Evolutionary conservation across 2,113 vertebrate species (phyloP), one percentile per base, ranked within the genome.

Genomic region (Strix uralensis): DNA sequence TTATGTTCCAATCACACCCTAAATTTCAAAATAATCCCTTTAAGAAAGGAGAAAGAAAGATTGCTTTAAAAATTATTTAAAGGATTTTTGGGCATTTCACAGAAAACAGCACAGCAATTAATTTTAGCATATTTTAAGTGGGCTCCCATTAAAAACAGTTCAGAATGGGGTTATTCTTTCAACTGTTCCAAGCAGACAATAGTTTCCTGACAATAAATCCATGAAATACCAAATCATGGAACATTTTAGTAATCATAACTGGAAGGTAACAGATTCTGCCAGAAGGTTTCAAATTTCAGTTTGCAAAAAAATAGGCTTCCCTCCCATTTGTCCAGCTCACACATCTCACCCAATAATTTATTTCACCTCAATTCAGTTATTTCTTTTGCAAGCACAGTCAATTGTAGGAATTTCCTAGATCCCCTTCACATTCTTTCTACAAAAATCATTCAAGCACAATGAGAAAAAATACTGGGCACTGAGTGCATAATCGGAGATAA

Each of bases 181-280:
- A 47, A 25, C 7, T 40, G 42, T 32, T 94, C 47, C 38, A 95
- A 52, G 80, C 86, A 96, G 87, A 97, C 57, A 63, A 75, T 46
- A 79, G 66, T 94, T 96, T 96, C 94, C 96, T 66, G 77, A 94
- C 65, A 90, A 88, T 46, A 96, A 83, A 94, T 65, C 85, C 80
- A 46, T 73, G 90, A 77, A 96, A 55, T 46, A 77, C 42, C 70
- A 97, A 88, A 86, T 77, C 55, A 80, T 5, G 82, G 94, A 96
- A 87, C 16, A 30, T 61, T 89, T 96, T 25, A 63, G 62, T 46
- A 88, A 85, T 57, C 67, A 59, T 70, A 95, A 66, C 88, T 63
- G 84, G 67, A 97, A 94, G 93, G 34, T 17, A 86, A 73, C 30
- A 52, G 86, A 44, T 75, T 51, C 47, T 63, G 96, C 88, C 74